Base-by-base conservation (phyloP, 2,888 invertebrate genomes). In the Troilus luridus region DNA sequence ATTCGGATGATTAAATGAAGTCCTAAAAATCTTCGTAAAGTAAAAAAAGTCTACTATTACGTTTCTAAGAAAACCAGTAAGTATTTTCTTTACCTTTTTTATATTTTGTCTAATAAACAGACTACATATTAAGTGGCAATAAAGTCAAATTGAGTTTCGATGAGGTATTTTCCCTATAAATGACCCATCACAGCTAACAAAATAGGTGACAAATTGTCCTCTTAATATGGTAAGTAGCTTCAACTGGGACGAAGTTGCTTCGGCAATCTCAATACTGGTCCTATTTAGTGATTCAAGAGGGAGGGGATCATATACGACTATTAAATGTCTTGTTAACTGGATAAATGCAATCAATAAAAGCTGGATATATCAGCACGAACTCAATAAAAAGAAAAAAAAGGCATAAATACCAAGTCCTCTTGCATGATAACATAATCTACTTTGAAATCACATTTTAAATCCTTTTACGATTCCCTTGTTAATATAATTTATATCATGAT, bases 201-300 rank as follows among this genome's bases (percentile, higher is more conserved):
- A 90, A 90, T 90, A 77, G 90, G 24, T 72, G 14, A 90, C 72
- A 90, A 58, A 90, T 90, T 90, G 72, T 90, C 24, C 59, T 58
- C 8, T 77, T 59, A 90, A 77, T 90, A 90, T 90, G 90, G 67
- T 90, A 90, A 90, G 77, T n/a, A 72, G 90, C 85, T n/a, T n/a
- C 11, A 56, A n/a, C 21, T 14, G 67, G 9, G 12, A 24, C 5
- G 14, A 67, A 24, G 24, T 21, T n/a, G 67, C 24, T 24, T 77
- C 41, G 41, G 17, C 72, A 41, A 19, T 7, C 41, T 7, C 3
- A 85, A 85, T 9, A 0, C 56, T 56, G 56, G n/a, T 85, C 56
- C 5, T 41, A n/a, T 85, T n/a, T 85, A 85, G 8, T 58, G 1
- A 58, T 85, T 56, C 56, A 58, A 58, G 12, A 6, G 11, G 56